Conservation (phyloP, 2,888 invertebrate species). For the Coecobrya sp. region DNA sequence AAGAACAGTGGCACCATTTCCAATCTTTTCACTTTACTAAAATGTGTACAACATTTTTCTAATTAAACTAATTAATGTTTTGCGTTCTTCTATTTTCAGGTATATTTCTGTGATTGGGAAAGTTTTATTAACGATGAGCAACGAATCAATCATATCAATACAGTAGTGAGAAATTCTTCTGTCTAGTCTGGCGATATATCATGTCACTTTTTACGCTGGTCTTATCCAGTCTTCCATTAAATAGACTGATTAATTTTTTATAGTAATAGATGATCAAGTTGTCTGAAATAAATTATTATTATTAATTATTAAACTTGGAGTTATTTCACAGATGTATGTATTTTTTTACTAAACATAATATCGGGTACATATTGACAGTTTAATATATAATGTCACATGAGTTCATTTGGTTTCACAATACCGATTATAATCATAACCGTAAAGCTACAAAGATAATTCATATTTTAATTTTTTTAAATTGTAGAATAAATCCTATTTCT, state of each 20-base stretch:
- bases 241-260: slow-evolving; percentile 61
- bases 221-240: slow-evolving; percentile 61
- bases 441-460: not conserved
- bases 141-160: slow-evolving; percentile 55
- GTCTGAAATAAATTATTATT: not conserved
- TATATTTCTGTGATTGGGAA: slow-evolving; percentile 64
- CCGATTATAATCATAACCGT: slow-evolving; percentile 17
- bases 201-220: not conserved
- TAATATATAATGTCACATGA: not conserved
- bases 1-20: slow-evolving; percentile 17
- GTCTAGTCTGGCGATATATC: slow-evolving; percentile 50
- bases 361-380: not conserved
- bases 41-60: too few species aligned
- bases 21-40: not conserved
- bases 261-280: not conserved
- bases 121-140: not conserved
- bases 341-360: slow-evolving; percentile 46
- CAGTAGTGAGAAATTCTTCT: not conserved
- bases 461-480: not conserved
- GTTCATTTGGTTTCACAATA: slow-evolving; percentile 38
- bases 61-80: too few species aligned
- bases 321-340: not conserved
- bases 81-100: slow-evolving; percentile 48
- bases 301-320: not conserved
- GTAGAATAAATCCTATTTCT: not conserved